Evolutionary conservation across 2,888 invertebrate species (phyloP).

Genomic region (Myopa testacea): DNA sequence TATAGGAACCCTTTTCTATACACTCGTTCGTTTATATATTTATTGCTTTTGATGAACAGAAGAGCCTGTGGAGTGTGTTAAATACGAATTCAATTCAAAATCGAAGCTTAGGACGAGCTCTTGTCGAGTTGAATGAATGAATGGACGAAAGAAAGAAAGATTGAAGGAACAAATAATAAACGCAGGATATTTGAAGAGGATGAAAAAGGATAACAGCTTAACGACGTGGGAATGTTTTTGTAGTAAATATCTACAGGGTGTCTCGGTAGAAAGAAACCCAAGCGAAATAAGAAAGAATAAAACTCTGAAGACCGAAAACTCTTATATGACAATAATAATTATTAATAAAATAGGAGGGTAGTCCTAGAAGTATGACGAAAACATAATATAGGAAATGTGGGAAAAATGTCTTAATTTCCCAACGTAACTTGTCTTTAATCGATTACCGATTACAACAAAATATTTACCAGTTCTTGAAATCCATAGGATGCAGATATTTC

Average conservation of each 20-base stretch:
- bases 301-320: too few relatives aligned
- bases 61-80: slow-evolving; percentile 36
- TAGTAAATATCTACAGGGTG: slow-evolving; percentile 36
- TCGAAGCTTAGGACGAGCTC: slow-evolving; percentile 20
- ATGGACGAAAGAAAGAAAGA: background rate
- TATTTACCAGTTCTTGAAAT: too few relatives aligned
- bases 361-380: too few relatives aligned
- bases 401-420: too few relatives aligned
- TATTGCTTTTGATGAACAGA: slow-evolving; percentile 5
- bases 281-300: background rate
- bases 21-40: background rate
- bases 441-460: too few relatives aligned
- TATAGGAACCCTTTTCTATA: background rate
- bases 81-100: slow-evolving; percentile 38
- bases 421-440: too few relatives aligned
- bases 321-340: too few relatives aligned
- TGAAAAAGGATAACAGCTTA: slow-evolving; percentile 29
- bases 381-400: too few relatives aligned
- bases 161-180: background rate
- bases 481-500: too few relatives aligned
- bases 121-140: slow-evolving; percentile 1
- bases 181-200: background rate
- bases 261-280: background rate
- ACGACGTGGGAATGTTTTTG: slow-evolving; percentile 31
- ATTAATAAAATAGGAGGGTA: too few relatives aligned